These are phyloP conservation scores for Pararge aegeria DNA, from an alignment of 1,140 invertebrate genomes.

Conservation along the genomic window DNA sequence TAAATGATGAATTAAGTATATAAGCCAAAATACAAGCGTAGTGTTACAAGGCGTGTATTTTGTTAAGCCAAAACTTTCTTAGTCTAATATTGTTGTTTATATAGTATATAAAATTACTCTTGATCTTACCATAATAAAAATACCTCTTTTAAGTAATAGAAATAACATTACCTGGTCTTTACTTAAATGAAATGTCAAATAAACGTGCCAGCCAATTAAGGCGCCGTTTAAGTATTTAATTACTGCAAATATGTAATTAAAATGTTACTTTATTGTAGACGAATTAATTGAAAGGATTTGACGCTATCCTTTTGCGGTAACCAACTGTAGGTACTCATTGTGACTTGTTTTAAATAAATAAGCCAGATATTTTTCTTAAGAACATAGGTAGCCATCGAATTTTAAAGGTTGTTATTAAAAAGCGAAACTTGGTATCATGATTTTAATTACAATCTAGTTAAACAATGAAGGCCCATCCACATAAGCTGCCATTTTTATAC, in stretches of 20 bases:
- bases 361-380: not conserved
- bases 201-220: slow-evolving; percentile 48
- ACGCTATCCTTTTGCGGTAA: slow-evolving; percentile 49
- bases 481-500: not conserved
- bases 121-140: not conserved
- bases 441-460: slow-evolving; percentile 2
- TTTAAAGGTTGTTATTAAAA: slow-evolving; percentile 29
- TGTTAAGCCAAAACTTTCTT: too few relatives aligned
- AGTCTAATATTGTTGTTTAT: too few relatives aligned
- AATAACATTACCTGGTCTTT: not conserved
- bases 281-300: slow-evolving; percentile 55
- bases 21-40: too few relatives aligned
- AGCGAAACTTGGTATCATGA: not conserved
- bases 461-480: not conserved
- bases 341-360: slow-evolving; percentile 43
- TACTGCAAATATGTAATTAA: slow-evolving; percentile 60
- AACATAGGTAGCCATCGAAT: slow-evolving; percentile 45
- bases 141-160: not conserved
- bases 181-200: slow-evolving; percentile 23
- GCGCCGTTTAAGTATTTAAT: slow-evolving; percentile 57
- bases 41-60: too few relatives aligned
- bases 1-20: too few relatives aligned
- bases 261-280: slow-evolving; percentile 60
- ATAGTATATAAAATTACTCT: too few relatives aligned
- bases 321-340: slow-evolving; percentile 24